Evolutionary conservation across 2,888 invertebrate species (phyloP), one percentile per base, ranked within the genome.

Genomic region (Dryadula phaetusa): DNA sequence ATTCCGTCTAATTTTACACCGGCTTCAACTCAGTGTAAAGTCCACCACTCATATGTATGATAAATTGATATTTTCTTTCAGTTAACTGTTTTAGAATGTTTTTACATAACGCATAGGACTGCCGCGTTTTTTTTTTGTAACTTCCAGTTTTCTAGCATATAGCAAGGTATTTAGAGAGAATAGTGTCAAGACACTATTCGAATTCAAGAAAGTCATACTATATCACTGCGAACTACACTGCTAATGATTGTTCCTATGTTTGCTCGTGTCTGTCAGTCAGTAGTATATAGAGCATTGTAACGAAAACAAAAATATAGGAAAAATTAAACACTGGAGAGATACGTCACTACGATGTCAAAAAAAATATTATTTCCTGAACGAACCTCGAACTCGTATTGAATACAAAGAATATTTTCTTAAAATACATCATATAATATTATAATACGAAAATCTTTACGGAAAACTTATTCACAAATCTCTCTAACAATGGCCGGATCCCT

Each of bases 401-500:
- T 46, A 18, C 20, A 46, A 12, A 18, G 46, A 20, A 46, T 46
- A 20, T 18, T 46, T 12, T 10, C 14, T 6, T 47, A 28, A n/a
- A 8, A 28, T 28, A 3, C 16, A 16, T 20, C 20, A 18, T 32
- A 20, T 7, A 14, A 18, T 37, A 12, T 14, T 25, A 28, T 32
- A 6, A 16, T 10, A 25, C 14, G 44, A 18, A 47, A 28, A 28
- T 47, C 47, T 62, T 47, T 62, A 34, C 22, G 0, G 1, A 32
- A 47, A 49, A 62, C n/a, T 28, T 42, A 16, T 34, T 62, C 47
- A 34, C 20, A 46, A 46, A 49, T n/a, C 47, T 34, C 3, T 34
- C 37, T 16, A 49, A 62, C 62, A 62, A 62, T 49, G 32, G 28
- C 20, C 16, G 20, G 34, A 62, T 49, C 34, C 42, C 18, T 1